Percentiles rank a stretch among this genome's conserved stretches.
Evolutionary conservation across 2,113 vertebrate species (phyloP).

Genomic region (Monarcha castaneiventris): DNA sequence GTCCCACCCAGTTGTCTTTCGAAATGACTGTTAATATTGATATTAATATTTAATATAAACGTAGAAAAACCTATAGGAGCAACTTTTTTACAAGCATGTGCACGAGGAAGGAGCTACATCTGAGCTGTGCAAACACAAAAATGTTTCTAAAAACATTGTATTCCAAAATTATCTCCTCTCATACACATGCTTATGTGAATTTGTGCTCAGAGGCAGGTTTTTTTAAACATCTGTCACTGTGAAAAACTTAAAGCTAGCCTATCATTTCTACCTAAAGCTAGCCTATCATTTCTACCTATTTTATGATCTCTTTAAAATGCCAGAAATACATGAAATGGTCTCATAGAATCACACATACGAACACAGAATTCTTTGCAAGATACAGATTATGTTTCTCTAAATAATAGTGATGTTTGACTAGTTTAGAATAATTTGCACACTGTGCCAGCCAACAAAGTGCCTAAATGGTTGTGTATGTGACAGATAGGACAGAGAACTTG

Average conservation of each 20-base stretch:
- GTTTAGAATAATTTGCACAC: background rate
- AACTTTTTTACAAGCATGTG: background rate
- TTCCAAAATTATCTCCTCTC: background rate
- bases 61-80: background rate
- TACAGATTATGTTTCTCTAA: background rate
- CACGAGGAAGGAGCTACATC: background rate
- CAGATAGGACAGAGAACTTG: background rate
- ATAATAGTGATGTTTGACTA: background rate
- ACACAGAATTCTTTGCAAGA: background rate
- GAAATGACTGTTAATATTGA: background rate
- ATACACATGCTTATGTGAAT: background rate
- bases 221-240: background rate
- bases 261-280: background rate
- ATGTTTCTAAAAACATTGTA: background rate
- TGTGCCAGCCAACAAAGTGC: background rate
- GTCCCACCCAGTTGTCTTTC: background rate
- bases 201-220: fast-evolving
- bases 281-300: background rate
- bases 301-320: background rate
- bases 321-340: background rate
- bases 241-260: background rate
- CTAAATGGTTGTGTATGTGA: background rate
- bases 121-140: background rate
- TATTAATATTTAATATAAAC: background rate
- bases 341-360: background rate